Evolutionary conservation across 2,888 invertebrate genomes (phyloP), one percentile per base, ranked within the genome.

Genomic region (Trichogramma dendrolimi): DNA sequence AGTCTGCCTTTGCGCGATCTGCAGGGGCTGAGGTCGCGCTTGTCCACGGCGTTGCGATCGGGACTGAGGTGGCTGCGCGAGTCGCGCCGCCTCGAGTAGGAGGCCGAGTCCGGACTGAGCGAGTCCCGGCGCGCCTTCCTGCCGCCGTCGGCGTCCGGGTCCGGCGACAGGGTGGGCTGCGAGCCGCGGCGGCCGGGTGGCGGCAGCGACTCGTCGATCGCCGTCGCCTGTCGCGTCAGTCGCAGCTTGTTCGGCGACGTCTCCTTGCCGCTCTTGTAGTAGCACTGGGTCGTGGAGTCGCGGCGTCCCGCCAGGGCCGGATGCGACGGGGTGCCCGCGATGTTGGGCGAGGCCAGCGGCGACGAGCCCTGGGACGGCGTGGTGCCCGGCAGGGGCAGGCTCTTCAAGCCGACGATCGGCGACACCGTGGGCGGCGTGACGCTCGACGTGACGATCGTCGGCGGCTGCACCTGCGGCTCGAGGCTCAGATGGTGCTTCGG

Each of bases 81-180:
- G 68, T 92, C 90, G 50, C 92, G 83, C 4, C 88, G 81, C 39
- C 86, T 83, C 44, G 87, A 83, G 70, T 78, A 75, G 61, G 90
- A 89, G 4, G 94, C 93, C 65, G 93, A 93, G 77, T 94, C 94
- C 0, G 94, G 94, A 67, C 92, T 93, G n/a, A 94, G 79, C 0
- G 93, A 93, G 75, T 94, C 94, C 51, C 93, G 83, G 27, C 93
- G 83, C 0, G 91, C 90, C 69, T 87, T 86, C 49, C 65, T 67
- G 73, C 78, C 79, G 70, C 78, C 77, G 66, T 88, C 88, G 67
- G 88, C 87, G 60, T 84, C 84, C 1, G 85, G 87, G 77, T 93
- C 93, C 1, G 94, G 93, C 54, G 91, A 91, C 50, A 94, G 80
- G 1, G 87, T 86, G 2, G 93, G 92, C 64, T 94, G 92, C 4